Evolutionary conservation across 2,113 vertebrate species (phyloP).

Genomic region (Hippocampus guttulatus): DNA sequence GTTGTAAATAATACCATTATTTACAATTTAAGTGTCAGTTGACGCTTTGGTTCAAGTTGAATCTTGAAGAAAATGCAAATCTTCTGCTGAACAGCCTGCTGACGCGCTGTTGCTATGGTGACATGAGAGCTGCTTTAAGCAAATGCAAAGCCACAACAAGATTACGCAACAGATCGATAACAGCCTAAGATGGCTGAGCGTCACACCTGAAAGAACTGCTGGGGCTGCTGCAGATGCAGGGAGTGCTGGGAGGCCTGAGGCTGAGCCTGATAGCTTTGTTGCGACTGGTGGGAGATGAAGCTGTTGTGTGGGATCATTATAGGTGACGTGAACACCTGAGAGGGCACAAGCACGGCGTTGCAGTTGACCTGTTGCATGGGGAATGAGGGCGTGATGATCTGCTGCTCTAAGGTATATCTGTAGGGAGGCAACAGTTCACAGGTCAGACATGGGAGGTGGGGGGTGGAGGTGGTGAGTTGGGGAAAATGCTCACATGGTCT

Average conservation of each 20-base stretch:
- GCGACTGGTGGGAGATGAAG: conserved; percentile 68
- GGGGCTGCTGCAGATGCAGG: conserved; percentile 70
- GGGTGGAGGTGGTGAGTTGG: not conserved
- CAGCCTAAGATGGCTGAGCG: no score
- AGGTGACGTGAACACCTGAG: conserved; percentile 69
- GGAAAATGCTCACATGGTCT: conserved; percentile 63
- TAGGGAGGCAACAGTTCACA: not conserved
- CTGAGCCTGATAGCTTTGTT: conserved; percentile 65
- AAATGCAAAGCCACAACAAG: not conserved
- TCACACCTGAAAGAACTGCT: conserved; percentile 78
- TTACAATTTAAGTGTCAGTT: not conserved
- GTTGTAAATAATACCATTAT: not conserved
- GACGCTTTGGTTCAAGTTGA: not conserved
- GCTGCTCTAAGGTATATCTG: conserved; percentile 79
- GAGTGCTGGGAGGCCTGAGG: conserved; percentile 63
- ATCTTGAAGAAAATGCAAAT: not conserved
- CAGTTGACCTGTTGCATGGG: conserved; percentile 71
- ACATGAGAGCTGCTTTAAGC: conserved; percentile 3
- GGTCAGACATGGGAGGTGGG: conserved; percentile 9
- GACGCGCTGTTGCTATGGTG: conserved; percentile 35
- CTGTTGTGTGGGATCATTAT: conserved; percentile 73
- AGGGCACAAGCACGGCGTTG: conserved; percentile 62
- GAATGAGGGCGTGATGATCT: conserved; percentile 60
- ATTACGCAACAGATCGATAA: not conserved
- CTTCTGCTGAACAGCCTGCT: not conserved